Evolutionary conservation across 2,113 vertebrate species (phyloP).

Genomic region (Leucoraja erinaceus): DNA sequence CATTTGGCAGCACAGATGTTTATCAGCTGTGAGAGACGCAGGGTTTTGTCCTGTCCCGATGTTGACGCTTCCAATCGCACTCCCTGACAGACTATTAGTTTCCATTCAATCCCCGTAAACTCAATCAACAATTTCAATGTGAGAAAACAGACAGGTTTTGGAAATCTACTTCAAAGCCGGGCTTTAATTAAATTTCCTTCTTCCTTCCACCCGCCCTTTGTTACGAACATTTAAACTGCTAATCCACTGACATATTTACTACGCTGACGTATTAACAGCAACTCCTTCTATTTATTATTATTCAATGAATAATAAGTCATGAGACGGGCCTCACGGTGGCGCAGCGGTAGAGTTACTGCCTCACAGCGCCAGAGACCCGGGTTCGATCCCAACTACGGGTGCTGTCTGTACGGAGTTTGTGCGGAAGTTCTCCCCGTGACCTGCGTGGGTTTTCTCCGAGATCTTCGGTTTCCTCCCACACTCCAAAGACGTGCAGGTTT

Average conservation of each 20-base stretch:
- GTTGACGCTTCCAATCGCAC: background rate
- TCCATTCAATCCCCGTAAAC: conserved; percentile 26
- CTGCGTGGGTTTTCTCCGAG: too few relatives aligned
- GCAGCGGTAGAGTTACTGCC: too few relatives aligned
- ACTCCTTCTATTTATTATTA: too few relatives aligned
- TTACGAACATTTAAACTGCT: background rate
- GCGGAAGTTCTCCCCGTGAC: too few relatives aligned
- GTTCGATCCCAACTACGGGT: too few relatives aligned
- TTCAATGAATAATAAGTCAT: background rate
- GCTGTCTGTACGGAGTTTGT: too few relatives aligned
- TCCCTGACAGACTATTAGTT: conserved; percentile 29
- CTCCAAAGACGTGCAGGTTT: too few relatives aligned
- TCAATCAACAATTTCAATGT: conserved; percentile 25
- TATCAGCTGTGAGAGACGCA: background rate
- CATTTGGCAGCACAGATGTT: conserved; percentile 28
- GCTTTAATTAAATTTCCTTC: conserved; percentile 24
- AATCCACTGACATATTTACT: background rate
- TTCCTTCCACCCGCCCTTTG: too few relatives aligned
- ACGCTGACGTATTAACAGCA: background rate
- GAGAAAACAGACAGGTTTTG: background rate
- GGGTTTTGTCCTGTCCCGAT: background rate
- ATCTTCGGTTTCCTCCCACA: too few relatives aligned
- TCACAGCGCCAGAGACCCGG: too few relatives aligned
- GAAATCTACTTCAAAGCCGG: background rate
- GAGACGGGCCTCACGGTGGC: too few relatives aligned